Base-by-base conservation (phyloP, 2,113 vertebrate genomes). In the Vulpes lagopus region DNA sequence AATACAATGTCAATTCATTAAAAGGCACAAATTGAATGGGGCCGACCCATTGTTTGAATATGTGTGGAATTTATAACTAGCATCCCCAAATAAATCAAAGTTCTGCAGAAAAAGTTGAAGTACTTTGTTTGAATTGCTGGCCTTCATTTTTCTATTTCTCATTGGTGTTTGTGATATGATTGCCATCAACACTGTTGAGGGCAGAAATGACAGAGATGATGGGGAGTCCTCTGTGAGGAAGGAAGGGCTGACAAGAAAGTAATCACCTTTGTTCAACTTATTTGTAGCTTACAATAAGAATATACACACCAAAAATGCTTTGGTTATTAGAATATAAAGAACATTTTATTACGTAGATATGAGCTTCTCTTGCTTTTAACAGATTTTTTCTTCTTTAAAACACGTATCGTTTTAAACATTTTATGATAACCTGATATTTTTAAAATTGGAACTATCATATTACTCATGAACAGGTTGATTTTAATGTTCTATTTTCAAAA, bases 391-490 rank as follows among this genome's bases (percentile, higher is more conserved):
- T 65, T 11, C 1, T 0, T 83, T 94, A n/a, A 69, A 55, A 32
- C 57, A 73, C 59, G 38, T 53, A 82, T 73, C 92, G 62, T 80
- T 97, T 92, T 91, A 16, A 94, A 76, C 11, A 83, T 55, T 69
- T 87, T 91, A 55, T 86, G 38, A n/a, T 87, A 91, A 25, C 11
- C 43, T 60, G 38, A 60, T 86, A 38, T 43, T 82, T 87, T 53
- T 32, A 71, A 91, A 71, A 27, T 84, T n/a, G 32, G 3, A 83
- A n/a, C 10, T 62, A 62, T 82, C 27, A 64, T 35, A 7, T 51
- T 89, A 27, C 76, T 38, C 64, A 59, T 0, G 8, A 87, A 76
- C 14, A 67, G 12, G 11, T 76, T 91, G 9, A 64, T 80, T 91
- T 59, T 88, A 76, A 88, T 60, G 11, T 51, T 51, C 6, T 71